Evolutionary conservation across 2,113 vertebrate species (phyloP), one percentile per base, ranked within the genome.

Genomic region (Talpa occidentalis): DNA sequence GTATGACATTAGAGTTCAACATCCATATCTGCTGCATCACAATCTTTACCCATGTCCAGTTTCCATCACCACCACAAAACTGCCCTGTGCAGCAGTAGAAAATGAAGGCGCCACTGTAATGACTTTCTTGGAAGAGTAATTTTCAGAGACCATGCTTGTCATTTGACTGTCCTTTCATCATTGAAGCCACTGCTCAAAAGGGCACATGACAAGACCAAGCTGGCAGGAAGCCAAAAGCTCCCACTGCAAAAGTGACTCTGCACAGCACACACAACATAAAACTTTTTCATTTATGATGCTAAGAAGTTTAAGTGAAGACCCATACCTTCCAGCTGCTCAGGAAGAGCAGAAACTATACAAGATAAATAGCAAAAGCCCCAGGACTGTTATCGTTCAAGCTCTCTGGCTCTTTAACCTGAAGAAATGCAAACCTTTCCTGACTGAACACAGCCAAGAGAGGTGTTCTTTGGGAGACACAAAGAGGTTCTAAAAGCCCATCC

Each of bases 291-390:
- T 64, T 60, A n/a, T 52, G 37, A 88, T 76, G 26, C n/a, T 40
- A 88, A 59, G 10, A 90, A 74, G 21, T 32, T 16, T 77, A 84
- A 88, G 73, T 93, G 42, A 78, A 79, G 47, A 90, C 59, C 19
- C n/a, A 82, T 60, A 84, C 30, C 70, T 94, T 96, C 74, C 60
- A 82, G 76, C 74, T 91, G 40, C 54, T 90, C 59, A 73, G 42
- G 28, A 72, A 86, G 56, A 86, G 22, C 73, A 86, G 82, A 47
- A 26, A 74, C 67, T 40, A 24, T 6, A 35, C 47, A 87, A 92
- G 26, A 28, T 37, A 87, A 49, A 64, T 9, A 69, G 62, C 26
- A 74, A 81, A 85, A 64, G 56, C 22, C 21, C 67, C 32, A 66
- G n/a, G 9, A 90, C 35, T 40, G 54, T n/a, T 28, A 5, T 40